A percentile compares a stretch with the other conserved stretches of the same genome.
Conservation (phyloP, 2,888 invertebrate species). For the Volucella bombylans region DNA sequence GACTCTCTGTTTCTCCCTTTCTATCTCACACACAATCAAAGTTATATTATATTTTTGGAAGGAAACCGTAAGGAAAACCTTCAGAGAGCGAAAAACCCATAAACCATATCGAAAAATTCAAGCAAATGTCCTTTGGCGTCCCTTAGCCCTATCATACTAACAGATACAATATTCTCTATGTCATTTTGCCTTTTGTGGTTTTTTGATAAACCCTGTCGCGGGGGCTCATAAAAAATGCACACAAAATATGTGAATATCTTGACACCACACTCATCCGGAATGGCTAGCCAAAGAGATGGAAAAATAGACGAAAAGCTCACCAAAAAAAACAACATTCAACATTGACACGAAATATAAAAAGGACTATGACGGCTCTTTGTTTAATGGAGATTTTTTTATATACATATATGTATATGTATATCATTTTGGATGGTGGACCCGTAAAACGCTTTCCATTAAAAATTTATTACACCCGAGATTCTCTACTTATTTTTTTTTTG, state of each 20-base stretch:
- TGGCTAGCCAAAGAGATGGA: conserved; percentile 10
- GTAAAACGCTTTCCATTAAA: conserved; percentile 72
- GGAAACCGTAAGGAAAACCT: neutral
- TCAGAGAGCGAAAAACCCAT: conserved; percentile 22
- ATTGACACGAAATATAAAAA: conserved; percentile 51
- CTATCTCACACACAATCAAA: neutral
- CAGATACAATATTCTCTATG: conserved; percentile 17
- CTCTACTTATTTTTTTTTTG: neutral
- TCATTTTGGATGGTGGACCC: conserved; percentile 38
- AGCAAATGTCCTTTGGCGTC: conserved; percentile 21
- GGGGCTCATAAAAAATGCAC: conserved; percentile 65
- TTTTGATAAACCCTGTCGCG: conserved; percentile 50
- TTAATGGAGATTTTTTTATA: conserved; percentile 60
- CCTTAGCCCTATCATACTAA: conserved; percentile 11
- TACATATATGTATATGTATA: too few species aligned
- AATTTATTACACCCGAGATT: conserved; percentile 70
- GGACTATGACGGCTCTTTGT: conserved; percentile 61
- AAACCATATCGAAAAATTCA: conserved; percentile 40
- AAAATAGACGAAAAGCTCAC: conserved; percentile 39
- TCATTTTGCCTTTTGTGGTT: conserved; percentile 52
- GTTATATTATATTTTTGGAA: neutral
- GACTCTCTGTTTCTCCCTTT: neutral
- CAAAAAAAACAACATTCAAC: conserved; percentile 30
- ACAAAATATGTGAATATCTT: conserved; percentile 62
- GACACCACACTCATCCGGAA: conserved; percentile 64